Conservation (phyloP, 2,888 invertebrate genomes). For the Minunthozetes semirufus region DNA sequence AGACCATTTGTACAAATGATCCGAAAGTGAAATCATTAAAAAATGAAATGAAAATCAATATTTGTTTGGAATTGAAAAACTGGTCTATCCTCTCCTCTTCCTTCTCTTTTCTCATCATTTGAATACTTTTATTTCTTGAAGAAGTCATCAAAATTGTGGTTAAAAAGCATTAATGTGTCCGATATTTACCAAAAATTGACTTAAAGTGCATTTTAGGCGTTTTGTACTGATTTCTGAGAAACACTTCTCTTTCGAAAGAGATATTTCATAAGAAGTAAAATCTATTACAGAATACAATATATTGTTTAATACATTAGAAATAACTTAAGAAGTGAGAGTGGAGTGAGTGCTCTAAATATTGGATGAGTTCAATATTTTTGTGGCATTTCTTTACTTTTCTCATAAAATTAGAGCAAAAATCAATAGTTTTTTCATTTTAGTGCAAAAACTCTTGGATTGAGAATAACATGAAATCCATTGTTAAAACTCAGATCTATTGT, state of each 20-base stretch:
- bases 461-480: neutral
- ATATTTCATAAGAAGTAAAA: too few relatives aligned
- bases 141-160: neutral
- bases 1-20: too few relatives aligned
- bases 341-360: neutral
- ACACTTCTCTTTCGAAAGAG: neutral
- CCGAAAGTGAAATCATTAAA: too few relatives aligned
- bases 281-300: too few relatives aligned
- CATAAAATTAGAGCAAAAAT: neutral
- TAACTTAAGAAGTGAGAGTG: too few relatives aligned
- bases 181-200: slow-evolving; percentile 8
- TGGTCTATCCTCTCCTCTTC: neutral
- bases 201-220: slow-evolving; percentile 14
- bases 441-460: neutral
- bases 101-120: neutral
- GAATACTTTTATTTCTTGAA: neutral
- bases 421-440: slow-evolving; percentile 4
- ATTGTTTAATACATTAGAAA: too few relatives aligned
- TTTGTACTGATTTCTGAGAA: neutral
- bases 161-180: neutral
- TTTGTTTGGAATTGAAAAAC: too few relatives aligned
- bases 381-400: neutral
- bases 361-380: neutral
- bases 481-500: neutral
- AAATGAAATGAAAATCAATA: too few relatives aligned